Evolutionary conservation across 2,797 vertebrate genomes (phyloP).

Genomic region (Acomys russatus): DNA sequence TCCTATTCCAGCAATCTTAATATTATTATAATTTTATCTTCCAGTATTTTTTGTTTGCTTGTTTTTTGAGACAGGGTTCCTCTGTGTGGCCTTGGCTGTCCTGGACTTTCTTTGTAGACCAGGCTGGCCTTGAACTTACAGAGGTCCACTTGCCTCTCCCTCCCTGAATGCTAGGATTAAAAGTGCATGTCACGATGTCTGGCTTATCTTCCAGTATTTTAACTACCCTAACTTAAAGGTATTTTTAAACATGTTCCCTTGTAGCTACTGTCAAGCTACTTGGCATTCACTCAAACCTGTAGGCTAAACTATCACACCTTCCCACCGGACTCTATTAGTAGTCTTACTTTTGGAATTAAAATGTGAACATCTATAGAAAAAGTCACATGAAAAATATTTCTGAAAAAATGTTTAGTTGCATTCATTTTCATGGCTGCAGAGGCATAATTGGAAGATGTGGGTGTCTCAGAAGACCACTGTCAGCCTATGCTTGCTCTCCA

Average conservation of each 20-base stretch:
- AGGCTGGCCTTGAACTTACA: too few relatives aligned
- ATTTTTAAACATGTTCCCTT: not conserved
- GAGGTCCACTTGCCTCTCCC: too few relatives aligned
- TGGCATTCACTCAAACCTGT: constrained; percentile 34
- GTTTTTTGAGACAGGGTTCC: too few relatives aligned
- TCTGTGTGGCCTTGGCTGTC: too few relatives aligned
- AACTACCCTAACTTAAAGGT: not conserved
- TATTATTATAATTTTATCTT: constrained; percentile 36
- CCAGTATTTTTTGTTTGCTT: not conserved
- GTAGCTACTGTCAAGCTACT: not conserved
- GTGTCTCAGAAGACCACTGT: not conserved
- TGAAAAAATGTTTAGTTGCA: constrained; percentile 41
- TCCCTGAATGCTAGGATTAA: too few relatives aligned
- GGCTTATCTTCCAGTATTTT: not conserved
- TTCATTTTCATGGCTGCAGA: not conserved
- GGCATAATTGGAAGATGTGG: not conserved
- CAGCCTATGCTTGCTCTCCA: not conserved
- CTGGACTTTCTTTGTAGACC: too few relatives aligned
- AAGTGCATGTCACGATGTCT: too few relatives aligned
- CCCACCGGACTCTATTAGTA: constrained; percentile 57
- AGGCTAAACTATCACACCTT: not conserved
- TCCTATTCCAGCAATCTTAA: not conserved
- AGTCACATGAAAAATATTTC: constrained; percentile 38
- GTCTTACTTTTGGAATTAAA: constrained; percentile 67
- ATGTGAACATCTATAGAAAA: constrained; percentile 7